Evolutionary conservation across 2,888 invertebrate species (phyloP), one percentile per base, ranked within the genome.

Genomic region (Lasioglossum morio): DNA sequence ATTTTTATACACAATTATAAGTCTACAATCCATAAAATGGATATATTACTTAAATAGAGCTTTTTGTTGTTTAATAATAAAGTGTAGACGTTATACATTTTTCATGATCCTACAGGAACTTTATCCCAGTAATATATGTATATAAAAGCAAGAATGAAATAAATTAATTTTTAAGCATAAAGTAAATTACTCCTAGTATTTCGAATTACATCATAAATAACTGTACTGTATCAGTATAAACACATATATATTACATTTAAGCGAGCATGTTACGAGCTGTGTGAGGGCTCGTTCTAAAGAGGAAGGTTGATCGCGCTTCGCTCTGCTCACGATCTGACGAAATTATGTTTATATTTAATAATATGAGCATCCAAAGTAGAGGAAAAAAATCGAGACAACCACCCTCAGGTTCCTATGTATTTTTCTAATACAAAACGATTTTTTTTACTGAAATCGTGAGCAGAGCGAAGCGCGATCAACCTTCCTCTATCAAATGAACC

Each of bases 61-160:
- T 74, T 83, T 86, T 74, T 79, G 72, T 80, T 81, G 82, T 87
- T 69, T 78, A 77, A 69, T 63, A 53, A 63, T 73, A 77, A 60
- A 74, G n/a, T 69, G 53, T 82, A 81, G 43, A 73, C n/a, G 19
- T 46, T 46, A 74, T 63, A 16, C 46, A 63, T 75, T 69, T 74
- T 82, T 57, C 43, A 79, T 19, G 43, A 27, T 63, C 23, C 72
- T 66, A 53, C 30, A 37, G 14, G 40, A 72, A 85, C 66, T 79
- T 78, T 75, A 30, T 85, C 46, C n/a, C 23, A 5, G 8, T 63
- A n/a, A 43, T 48, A 8, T 37, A 43, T 4, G 53, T 40, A 23
- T 60, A 30, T 27, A 30, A 27, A 37, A 46, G 19, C 7, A 7
- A 63, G 10, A 30, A 27, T 30, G 46, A 16, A 53, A 70, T 57